Base-by-base conservation (phyloP, 2,888 invertebrate species). In the Drosophila peninsularis region DNA sequence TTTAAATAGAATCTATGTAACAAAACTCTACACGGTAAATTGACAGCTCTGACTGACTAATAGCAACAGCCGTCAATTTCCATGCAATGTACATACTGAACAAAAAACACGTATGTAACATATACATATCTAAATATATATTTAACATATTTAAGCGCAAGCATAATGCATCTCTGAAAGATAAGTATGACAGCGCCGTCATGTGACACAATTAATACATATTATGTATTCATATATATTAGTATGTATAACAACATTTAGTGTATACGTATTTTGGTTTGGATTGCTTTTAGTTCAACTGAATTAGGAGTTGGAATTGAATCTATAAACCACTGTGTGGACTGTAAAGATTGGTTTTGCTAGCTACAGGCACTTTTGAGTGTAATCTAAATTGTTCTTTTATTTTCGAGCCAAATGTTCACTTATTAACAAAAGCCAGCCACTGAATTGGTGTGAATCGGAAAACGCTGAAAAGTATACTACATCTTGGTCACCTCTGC, bases 401-500 rank as follows among this genome's bases (percentile, higher is more conserved):
- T 50, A 4, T 47, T 14, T 30, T 21, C 19, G 13, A n/a, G 13
- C n/a, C 5, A 57, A 61, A 27, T 61, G 37, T 50, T 32, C 41
- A 61, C 58, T 47, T 62, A 34, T 24, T 21, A 60, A 54, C 42
- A 52, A 37, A 37, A 6, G 11, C 11, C 24, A 42, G 63, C 21
- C 41, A 55, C 49, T 49, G 50, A 55, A 36, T 37, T 65, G 58
- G 47, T 79, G 63, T 62, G 65, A 53, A 67, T 76, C 62, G 62
- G 71, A 62, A 72, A 72, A 54, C 75, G 69, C 55, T 77, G 62
- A 79, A 77, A 87, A 71, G 75, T 78, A 80, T 73, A 85, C 78
- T 80, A 71, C 73, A 73, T 71, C 44, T 65, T 54, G 53, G 44
- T 63, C 45, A 67, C 47, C 53, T 61, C 14, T 55, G 39, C 54